Conservation (phyloP, 1,140 invertebrate species). For the Episyrphus balteatus region DNA sequence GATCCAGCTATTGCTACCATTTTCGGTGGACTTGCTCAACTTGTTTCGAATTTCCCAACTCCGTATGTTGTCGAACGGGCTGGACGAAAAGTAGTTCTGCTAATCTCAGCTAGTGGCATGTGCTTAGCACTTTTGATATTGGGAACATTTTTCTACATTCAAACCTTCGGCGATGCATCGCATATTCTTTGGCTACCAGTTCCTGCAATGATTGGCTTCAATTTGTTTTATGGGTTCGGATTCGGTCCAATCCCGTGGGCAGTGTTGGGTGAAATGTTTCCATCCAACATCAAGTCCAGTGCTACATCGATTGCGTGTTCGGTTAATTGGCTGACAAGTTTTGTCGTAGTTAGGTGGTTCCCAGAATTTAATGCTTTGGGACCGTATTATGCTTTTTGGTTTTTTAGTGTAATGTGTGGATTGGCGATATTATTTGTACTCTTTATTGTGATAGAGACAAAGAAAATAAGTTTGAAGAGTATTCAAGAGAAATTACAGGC, state of each 20-base stretch:
- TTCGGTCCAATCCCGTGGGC: constrained; percentile 79
- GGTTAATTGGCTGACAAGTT: constrained; percentile 67
- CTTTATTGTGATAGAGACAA: constrained; percentile 68
- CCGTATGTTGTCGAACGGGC: constrained; percentile 62
- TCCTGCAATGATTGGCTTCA: constrained; percentile 52
- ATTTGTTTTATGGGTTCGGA: constrained; percentile 51
- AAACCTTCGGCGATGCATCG: constrained; percentile 36
- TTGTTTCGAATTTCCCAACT: constrained; percentile 54
- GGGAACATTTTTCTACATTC: constrained; percentile 53
- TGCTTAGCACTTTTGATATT: constrained; percentile 43
- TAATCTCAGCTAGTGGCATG: constrained; percentile 58
- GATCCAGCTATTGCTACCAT: too few species aligned
- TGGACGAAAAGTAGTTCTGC: constrained; percentile 59
- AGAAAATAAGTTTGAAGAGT: constrained; percentile 63
- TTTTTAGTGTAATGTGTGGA: constrained; percentile 62
- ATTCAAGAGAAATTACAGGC: constrained; percentile 52
- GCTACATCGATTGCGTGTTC: constrained; percentile 64
- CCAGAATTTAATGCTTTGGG: constrained; percentile 48
- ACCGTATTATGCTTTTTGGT: constrained; percentile 61
- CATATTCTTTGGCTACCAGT: constrained; percentile 52
- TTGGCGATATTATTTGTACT: constrained; percentile 50
- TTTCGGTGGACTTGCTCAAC: constrained; percentile 38
- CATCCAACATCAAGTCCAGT: constrained; percentile 59
- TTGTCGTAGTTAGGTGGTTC: constrained; percentile 70
- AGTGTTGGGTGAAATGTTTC: constrained; percentile 73